phyloP scores from a whole-genome alignment of 2,113 vertebrate species.

The Dromas ardeola region DNA sequence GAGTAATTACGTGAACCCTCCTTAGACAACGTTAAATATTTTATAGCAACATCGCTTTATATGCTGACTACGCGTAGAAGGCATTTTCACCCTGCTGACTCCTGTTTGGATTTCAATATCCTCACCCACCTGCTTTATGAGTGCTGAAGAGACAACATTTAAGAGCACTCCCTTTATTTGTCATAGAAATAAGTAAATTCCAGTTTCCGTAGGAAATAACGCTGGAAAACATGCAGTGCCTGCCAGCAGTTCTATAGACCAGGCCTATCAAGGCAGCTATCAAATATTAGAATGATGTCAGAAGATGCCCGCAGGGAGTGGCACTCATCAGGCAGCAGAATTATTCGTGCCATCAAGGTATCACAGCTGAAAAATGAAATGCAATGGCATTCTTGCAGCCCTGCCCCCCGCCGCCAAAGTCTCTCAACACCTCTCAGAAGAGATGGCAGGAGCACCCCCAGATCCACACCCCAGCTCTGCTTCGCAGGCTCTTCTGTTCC shows the following conservation, averaged over 20 bases:
- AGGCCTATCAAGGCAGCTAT: neutral
- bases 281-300: no score
- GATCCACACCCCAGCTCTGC: neutral
- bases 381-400: neutral
- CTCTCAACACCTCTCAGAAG: neutral
- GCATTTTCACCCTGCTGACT: neutral
- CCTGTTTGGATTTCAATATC: neutral
- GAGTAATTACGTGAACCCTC: neutral
- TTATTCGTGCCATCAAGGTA: neutral
- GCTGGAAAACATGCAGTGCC: rapidly evolving
- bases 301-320: neutral
- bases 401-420: no score
- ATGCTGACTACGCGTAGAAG: neutral
- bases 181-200: neutral
- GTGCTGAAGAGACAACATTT: neutral
- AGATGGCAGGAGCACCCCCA: neutral
- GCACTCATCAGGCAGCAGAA: neutral
- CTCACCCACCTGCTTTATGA: neutral
- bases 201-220: neutral
- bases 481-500: neutral
- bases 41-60: neutral
- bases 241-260: neutral
- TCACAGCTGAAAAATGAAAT: neutral
- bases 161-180: neutral
- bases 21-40: neutral